Evolutionary conservation across 1,140 invertebrate genomes (phyloP), one percentile per base, ranked within the genome.

Genomic region (Eciton burchellii): DNA sequence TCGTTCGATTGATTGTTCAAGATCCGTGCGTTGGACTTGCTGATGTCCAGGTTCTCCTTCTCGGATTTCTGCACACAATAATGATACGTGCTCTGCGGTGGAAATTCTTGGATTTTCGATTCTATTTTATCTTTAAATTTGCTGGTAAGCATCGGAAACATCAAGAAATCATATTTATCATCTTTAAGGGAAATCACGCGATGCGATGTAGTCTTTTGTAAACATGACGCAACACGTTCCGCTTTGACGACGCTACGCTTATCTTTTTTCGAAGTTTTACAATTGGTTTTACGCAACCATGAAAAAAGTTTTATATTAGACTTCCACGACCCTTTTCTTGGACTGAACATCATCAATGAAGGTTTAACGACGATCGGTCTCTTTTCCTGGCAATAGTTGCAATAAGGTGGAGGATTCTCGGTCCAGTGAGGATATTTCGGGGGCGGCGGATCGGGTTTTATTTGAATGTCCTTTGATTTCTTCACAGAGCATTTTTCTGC

Each of bases 1-100:
- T 89, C 89, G 35, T 70, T 88, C 59, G 86, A 70, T n/a, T 82
- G 84, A 41, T 90, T 81, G 56, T 91, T 90, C 24, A 85, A 29
- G n/a, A 72, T 60, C 0, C 83, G 41, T 19, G 57, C 47, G n/a
- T 88, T 85, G 0, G 84, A 83, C 35, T 16, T 81, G n/a, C 21
- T 57, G 0, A 81, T 68, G 41, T 89, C 63, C 1, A 60, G 70
- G 12, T 59, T 21, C 4, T 70, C 52, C 35, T 35, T 35, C 12
- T 57, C 16, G 4, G 52, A 29, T 45, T 82, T 86, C 41, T n/a
- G 6, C 6, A 16, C 12, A 16, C 12, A 12, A 56, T n/a, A 41
- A 9, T 43, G 59, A 47, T 11, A 29, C 1, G 0, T 79, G 26
- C 45, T 63, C n/a, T 16, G 24, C 12, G 3, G 41, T n/a, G 41